Conservation (phyloP, 2,888 invertebrate genomes). For the Barypeithes pellucidus region DNA sequence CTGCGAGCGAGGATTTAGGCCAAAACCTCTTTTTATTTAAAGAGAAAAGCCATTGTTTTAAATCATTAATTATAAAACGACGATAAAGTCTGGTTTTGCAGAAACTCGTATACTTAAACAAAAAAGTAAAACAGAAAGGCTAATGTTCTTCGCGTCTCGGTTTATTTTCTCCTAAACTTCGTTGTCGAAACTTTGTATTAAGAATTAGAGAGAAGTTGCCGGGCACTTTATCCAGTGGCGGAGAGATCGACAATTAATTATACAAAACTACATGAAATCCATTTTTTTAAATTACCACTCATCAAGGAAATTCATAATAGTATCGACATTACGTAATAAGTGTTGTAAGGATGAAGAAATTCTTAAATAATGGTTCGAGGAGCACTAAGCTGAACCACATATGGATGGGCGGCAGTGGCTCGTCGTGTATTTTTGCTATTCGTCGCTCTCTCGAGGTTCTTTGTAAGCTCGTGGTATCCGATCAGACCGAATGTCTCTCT, state of each 20-base stretch:
- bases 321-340: too few species aligned
- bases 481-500: too few species aligned
- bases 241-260: neutral
- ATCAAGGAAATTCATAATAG: too few species aligned
- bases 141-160: slow-evolving; percentile 21
- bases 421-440: too few species aligned
- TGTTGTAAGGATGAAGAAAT: too few species aligned
- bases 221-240: slow-evolving; percentile 18
- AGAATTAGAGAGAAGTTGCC: slow-evolving; percentile 29
- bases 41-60: slow-evolving; percentile 20
- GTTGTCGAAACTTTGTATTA: slow-evolving; percentile 31
- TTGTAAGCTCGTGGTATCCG: too few species aligned
- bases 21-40: slow-evolving; percentile 16
- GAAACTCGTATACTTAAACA: slow-evolving; percentile 20
- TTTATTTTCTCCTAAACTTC: slow-evolving; percentile 39
- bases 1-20: slow-evolving; percentile 1
- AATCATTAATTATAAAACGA: slow-evolving; percentile 35
- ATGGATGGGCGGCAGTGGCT: too few species aligned
- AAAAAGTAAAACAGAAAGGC: slow-evolving; percentile 37
- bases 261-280: neutral
- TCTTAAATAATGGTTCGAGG: too few species aligned
- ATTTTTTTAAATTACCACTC: too few species aligned
- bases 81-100: slow-evolving; percentile 29
- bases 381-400: too few species aligned
- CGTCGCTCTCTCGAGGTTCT: too few species aligned